Conservation (phyloP, 1,140 invertebrate species). For the Papilio machaon region DNA sequence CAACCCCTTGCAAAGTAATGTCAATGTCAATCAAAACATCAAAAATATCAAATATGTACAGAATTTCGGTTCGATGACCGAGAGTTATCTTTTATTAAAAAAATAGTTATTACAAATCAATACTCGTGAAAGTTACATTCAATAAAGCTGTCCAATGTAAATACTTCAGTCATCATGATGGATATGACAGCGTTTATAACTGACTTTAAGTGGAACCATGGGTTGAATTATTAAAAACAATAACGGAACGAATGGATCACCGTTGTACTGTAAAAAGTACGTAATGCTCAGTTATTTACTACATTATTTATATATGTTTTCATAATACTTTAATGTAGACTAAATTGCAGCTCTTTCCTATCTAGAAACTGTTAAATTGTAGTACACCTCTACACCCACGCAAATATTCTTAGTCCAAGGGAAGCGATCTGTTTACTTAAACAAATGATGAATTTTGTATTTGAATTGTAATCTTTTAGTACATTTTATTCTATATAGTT, state of each 20-base stretch:
- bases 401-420: neutral
- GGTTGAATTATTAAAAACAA: slow-evolving; percentile 34
- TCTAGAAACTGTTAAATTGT: neutral
- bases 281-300: slow-evolving; percentile 38
- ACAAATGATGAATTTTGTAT: neutral
- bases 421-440: neutral
- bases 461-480: too few species aligned
- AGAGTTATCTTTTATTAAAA: slow-evolving; percentile 43
- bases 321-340: slow-evolving; percentile 2
- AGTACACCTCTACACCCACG: neutral
- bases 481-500: too few species aligned
- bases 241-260: slow-evolving; percentile 46
- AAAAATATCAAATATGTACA: slow-evolving; percentile 25
- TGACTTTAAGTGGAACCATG: slow-evolving; percentile 29
- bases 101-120: slow-evolving; percentile 43
- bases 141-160: neutral
- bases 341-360: neutral
- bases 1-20: neutral
- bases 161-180: slow-evolving; percentile 18
- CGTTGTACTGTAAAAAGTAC: slow-evolving; percentile 45
- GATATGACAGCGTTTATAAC: slow-evolving; percentile 29
- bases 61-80: slow-evolving; percentile 43
- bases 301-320: slow-evolving; percentile 13
- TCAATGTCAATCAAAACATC: slow-evolving; percentile 26
- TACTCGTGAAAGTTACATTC: slow-evolving; percentile 49